Evolutionary conservation across 2,888 invertebrate species (phyloP).

Genomic region (Hirtodrosophila confusa): DNA sequence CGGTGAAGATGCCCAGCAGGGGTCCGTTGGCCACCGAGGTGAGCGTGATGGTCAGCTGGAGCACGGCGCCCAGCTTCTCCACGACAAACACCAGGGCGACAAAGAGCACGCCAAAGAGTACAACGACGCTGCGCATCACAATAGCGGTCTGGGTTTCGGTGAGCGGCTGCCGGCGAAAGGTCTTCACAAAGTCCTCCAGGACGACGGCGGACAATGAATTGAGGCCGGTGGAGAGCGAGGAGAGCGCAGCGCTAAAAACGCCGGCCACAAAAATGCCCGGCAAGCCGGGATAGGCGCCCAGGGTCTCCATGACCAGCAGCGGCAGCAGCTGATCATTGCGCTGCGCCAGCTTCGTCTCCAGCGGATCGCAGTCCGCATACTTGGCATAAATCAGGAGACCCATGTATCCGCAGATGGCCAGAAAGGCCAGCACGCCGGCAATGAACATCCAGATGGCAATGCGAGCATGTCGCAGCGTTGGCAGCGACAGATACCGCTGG

Average conservation of each 20-base stretch:
- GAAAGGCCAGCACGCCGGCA: slow-evolving; percentile 89
- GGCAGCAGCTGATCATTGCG: slow-evolving; percentile 93
- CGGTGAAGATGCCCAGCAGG: slow-evolving; percentile 88
- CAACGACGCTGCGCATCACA: slow-evolving; percentile 88
- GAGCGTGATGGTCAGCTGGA: slow-evolving; percentile 88
- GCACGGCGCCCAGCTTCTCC: slow-evolving; percentile 88
- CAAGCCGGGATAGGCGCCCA: slow-evolving; percentile 91
- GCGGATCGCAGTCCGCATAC: slow-evolving; percentile 93
- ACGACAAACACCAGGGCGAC: slow-evolving; percentile 87
- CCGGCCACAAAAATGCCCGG: slow-evolving; percentile 95
- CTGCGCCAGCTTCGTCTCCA: slow-evolving; percentile 89
- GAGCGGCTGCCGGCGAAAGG: slow-evolving; percentile 85
- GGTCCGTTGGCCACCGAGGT: slow-evolving; percentile 89
- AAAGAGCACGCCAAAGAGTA: slow-evolving; percentile 87
- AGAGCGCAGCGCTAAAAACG: slow-evolving; percentile 95
- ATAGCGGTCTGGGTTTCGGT: slow-evolving; percentile 86
- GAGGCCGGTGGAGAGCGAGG: slow-evolving; percentile 91
- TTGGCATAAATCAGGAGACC: slow-evolving; percentile 94
- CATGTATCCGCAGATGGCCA: slow-evolving; percentile 92
- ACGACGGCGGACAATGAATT: slow-evolving; percentile 91
- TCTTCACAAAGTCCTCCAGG: slow-evolving; percentile 89
- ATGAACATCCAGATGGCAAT: slow-evolving; percentile 88
- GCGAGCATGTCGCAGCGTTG: slow-evolving; percentile 86
- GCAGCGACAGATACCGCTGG: slow-evolving; percentile 89
- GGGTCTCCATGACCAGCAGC: slow-evolving; percentile 92